Evolutionary conservation across 1,140 invertebrate species (phyloP).

Genomic region (Radopholus similis): DNA sequence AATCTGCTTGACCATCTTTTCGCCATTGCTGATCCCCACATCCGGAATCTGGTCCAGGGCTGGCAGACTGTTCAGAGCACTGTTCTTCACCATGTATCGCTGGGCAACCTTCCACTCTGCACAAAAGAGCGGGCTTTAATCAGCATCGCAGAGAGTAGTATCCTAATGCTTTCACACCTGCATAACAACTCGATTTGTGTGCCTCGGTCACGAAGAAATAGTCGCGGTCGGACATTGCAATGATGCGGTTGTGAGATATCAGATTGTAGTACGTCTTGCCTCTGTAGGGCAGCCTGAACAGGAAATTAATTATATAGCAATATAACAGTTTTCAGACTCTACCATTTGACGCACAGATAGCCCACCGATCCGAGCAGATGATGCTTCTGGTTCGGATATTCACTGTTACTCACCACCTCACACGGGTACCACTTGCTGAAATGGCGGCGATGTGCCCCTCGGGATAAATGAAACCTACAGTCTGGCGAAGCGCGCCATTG

Average conservation of each 20-base stretch:
- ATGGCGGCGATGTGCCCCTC: not conserved
- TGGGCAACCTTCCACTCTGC: slow-evolving; percentile 29
- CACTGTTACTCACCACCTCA: slow-evolving; percentile 18
- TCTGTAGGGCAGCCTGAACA: slow-evolving; percentile 25
- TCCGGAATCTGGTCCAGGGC: slow-evolving; percentile 23
- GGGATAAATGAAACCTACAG: slow-evolving; percentile 4
- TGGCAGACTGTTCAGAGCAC: not conserved
- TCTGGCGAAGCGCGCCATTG: slow-evolving; percentile 21
- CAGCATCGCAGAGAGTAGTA: too few relatives aligned
- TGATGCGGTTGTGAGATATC: slow-evolving; percentile 21
- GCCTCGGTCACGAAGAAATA: slow-evolving; percentile 35
- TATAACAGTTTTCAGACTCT: not conserved
- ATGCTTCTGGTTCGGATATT: slow-evolving; percentile 17
- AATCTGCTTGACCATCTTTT: slow-evolving; percentile 10
- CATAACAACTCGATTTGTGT: slow-evolving; percentile 22
- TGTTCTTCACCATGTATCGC: slow-evolving; percentile 18
- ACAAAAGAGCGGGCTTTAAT: slow-evolving; percentile 14
- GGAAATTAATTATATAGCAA: too few relatives aligned
- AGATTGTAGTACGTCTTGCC: slow-evolving; percentile 22
- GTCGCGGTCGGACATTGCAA: slow-evolving; percentile 25
- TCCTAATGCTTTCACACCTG: not conserved
- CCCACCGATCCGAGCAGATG: slow-evolving; percentile 12
- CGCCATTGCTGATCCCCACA: slow-evolving; percentile 19
- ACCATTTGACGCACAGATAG: slow-evolving; percentile 22
- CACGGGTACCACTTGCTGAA: slow-evolving; percentile 33